Base-by-base conservation (phyloP, 1,140 invertebrate species). In the Pachypeltis micranthus region DNA sequence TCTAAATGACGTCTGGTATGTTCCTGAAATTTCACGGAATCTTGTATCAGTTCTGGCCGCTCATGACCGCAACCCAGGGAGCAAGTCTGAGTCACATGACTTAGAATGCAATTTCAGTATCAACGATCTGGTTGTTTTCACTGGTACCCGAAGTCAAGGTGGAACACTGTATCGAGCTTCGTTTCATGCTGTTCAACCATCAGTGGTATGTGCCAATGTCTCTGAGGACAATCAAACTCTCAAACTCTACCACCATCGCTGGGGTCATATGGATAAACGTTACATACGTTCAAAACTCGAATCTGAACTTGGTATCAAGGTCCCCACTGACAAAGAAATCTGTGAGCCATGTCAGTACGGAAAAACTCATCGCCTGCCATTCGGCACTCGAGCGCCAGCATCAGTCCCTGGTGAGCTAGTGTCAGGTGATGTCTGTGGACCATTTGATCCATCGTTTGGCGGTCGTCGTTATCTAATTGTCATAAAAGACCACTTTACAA, bases 41-140 rank as follows among this genome's bases (percentile, higher is more conserved):
- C 55, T 72, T 24, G 70, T 73, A 63, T 73, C 72, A 47, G 64
- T 71, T 64, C 59, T 70, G 63, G 69, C 67, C 34, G 68, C 69
- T 19, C 68, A 71, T 26, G 68, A 70, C 44, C 61, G 60, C 61
- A 69, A 70, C 31, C 25, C 59, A 61, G 67, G 68, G 21, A 69
- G 69, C 47, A 63, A 60, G 14, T 71, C 70, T 62, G 24, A 65
- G 10, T 71, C 68, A 16, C 65, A 65, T 21, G 51, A 56, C 25
- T 63, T 51, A 12, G 59, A 44, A 10, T 70, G 67, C 55, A 65
- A 31, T 27, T 61, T 70, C 1, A 51, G 63, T 10, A 61, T 66
- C 54, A 25, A 65, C 64, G 61, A 60, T 59, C 55, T 64, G 14
- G 16, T 44, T 19, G 62, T 25, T 31, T 29, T 71, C 3, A 65